Percentiles rank a stretch among this genome's conserved stretches.
These are phyloP conservation scores for Linurgus olivaceus DNA, from an alignment of 2,797 vertebrate species.

Conservation along the genomic window DNA sequence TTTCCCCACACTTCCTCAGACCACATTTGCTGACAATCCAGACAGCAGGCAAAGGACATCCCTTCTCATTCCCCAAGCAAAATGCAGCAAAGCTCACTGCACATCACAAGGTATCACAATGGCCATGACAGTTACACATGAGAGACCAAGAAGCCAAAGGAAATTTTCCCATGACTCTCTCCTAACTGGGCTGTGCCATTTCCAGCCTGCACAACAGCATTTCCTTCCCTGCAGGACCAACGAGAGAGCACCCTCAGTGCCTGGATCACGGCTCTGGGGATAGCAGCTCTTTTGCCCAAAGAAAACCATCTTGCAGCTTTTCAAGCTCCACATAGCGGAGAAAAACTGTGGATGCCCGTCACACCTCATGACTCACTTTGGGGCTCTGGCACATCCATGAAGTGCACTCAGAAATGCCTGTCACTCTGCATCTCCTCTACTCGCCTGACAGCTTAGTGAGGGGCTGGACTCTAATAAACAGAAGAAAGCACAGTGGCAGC, in stretches of 20 bases:
- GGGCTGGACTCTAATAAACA: not conserved
- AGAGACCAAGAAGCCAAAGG: not conserved
- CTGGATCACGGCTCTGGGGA: not conserved
- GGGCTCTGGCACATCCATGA: not conserved
- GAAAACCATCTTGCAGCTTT: not conserved
- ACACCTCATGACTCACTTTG: not conserved
- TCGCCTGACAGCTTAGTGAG: not conserved
- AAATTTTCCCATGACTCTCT: not conserved
- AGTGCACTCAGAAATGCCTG: constrained; percentile 7
- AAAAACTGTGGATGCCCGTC: not conserved
- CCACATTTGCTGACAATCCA: not conserved
- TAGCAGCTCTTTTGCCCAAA: not conserved
- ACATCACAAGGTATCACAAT: not conserved
- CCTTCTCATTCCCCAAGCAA: not conserved
- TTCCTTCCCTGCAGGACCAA: not conserved
- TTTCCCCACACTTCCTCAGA: not conserved
- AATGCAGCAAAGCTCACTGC: rapidly evolving
- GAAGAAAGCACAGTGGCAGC: not conserved
- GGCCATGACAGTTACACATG: not conserved
- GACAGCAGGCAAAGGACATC: not conserved
- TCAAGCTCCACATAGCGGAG: not conserved
- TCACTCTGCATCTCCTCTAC: constrained; percentile 10
- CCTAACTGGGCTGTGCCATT: not conserved
- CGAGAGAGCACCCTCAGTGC: rapidly evolving
- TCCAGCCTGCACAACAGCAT: not conserved